Base-by-base conservation (phyloP, 2,888 invertebrate genomes). In the Tupiocoris notatus region DNA sequence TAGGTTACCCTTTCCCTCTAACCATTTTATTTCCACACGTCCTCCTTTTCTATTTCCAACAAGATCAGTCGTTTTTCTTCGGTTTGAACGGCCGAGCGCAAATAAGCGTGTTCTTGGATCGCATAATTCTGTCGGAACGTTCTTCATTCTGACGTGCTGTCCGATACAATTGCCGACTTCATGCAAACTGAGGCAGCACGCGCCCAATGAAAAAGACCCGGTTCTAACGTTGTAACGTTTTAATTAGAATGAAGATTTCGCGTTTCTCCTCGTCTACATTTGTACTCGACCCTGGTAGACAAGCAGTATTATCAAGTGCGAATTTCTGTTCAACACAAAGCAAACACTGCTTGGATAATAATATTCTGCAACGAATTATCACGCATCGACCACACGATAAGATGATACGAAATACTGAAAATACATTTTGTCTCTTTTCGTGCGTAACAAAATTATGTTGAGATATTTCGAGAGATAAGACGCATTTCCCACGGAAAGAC, bases 271-370 rank as follows among this genome's bases (percentile, higher is more conserved):
- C 39, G 25, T 24, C 39, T 12, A 65, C 65, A 65, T 65, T 65
- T 65, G 65, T 65, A 65, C 65, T 24, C 39, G 65, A 65, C 39
- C 17, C 65, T 65, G 25, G 39, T 25, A 20, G 25, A 39, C 39
- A 24, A 25, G 17, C 20, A 20, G 39, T 65, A 39, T 65, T 39
- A 24, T 39, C 65, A 65, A 65, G 65, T 65, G 65, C 24, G 39
- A 65, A 65, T 39, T 39, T 65, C 65, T 65, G 65, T 65, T 25
- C 65, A 25, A 65, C 63, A 63, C 39, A 39, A 39, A 39, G 39
- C 39, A 39, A 39, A 39, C 39, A 39, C 39, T 7, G 39, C 3
- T 39, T 7, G 39, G 6, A 12, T 7, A 7, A 39, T 39, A 39
- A 39, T 39, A 39, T n/a, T n/a, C n/a, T n/a, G n/a, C n/a, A n/a